Evolutionary conservation across 2,113 vertebrate genomes (phyloP).

Genomic region (Hassar affinis): DNA sequence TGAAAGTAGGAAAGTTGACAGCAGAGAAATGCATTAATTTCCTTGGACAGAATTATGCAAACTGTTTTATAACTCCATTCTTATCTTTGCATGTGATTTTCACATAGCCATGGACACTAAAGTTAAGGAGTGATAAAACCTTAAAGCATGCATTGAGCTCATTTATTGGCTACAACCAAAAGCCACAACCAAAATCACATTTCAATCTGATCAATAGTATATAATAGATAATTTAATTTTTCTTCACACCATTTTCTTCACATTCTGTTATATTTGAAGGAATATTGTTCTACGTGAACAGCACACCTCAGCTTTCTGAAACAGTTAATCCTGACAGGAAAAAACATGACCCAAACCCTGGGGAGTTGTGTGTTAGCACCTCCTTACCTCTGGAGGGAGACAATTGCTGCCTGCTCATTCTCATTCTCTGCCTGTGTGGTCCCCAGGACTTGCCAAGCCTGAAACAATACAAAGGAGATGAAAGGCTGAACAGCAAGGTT

Average conservation of each 20-base stretch:
- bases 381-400: slow-evolving; percentile 94
- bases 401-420: slow-evolving; percentile 95
- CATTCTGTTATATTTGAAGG: background rate
- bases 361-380: slow-evolving; percentile 52
- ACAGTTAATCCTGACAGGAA: background rate
- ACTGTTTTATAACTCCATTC: background rate
- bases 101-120: background rate
- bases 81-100: background rate
- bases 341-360: slow-evolving; percentile 5
- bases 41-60: background rate
- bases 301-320: background rate
- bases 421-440: slow-evolving; percentile 98
- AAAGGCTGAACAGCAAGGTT: slow-evolving; percentile 47
- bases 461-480: slow-evolving; percentile 51
- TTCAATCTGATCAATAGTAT: background rate
- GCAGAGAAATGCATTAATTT: slow-evolving; percentile 9
- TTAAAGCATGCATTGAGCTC: background rate
- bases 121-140: background rate
- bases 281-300: background rate
- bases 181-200: background rate
- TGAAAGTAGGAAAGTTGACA: slow-evolving; percentile 18
- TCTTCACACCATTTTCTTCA: background rate
- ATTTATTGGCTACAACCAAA: background rate
- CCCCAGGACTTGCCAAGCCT: slow-evolving; percentile 98
- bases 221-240: background rate